Evolutionary conservation across 2,113 vertebrate genomes (phyloP).

Genomic region (Erythrocercus mccallii): DNA sequence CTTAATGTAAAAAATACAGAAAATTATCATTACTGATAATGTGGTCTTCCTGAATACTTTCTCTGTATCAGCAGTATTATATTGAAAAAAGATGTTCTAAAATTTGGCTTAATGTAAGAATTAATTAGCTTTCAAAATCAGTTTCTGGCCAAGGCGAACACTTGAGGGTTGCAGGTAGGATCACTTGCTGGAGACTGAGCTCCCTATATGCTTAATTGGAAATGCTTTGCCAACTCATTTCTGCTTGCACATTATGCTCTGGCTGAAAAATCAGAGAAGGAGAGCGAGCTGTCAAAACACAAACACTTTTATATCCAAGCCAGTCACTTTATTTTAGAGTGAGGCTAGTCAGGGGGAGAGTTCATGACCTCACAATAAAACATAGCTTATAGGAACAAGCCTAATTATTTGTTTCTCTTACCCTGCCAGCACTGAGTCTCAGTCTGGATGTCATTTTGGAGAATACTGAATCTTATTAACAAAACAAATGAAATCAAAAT

Average conservation of each 20-base stretch:
- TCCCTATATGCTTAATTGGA: slow-evolving; percentile 34
- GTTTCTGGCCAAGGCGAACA: background rate
- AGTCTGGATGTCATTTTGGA: background rate
- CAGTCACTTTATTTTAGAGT: slow-evolving; percentile 19
- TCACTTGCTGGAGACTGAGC: background rate
- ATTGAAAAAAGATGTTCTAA: background rate
- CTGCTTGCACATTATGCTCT: background rate
- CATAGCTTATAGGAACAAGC: background rate
- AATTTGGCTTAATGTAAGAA: background rate
- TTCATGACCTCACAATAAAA: background rate
- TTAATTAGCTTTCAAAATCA: slow-evolving; percentile 40
- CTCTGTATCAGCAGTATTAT: background rate
- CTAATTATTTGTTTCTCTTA: slow-evolving; percentile 22
- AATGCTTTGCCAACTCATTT: background rate
- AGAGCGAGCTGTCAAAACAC: slow-evolving; percentile 51
- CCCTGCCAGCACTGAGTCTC: background rate
- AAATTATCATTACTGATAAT: background rate
- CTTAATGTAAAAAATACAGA: background rate
- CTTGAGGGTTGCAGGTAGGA: background rate
- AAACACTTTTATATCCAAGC: slow-evolving; percentile 4
- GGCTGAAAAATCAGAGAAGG: slow-evolving; percentile 2
- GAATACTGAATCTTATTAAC: background rate
- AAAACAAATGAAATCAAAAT: background rate
- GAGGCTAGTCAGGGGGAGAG: background rate
- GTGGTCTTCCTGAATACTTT: background rate